Evolutionary conservation across 2,113 vertebrate genomes (phyloP), one percentile per base, ranked within the genome.

Genomic region (Eretmochelys imbricata): DNA sequence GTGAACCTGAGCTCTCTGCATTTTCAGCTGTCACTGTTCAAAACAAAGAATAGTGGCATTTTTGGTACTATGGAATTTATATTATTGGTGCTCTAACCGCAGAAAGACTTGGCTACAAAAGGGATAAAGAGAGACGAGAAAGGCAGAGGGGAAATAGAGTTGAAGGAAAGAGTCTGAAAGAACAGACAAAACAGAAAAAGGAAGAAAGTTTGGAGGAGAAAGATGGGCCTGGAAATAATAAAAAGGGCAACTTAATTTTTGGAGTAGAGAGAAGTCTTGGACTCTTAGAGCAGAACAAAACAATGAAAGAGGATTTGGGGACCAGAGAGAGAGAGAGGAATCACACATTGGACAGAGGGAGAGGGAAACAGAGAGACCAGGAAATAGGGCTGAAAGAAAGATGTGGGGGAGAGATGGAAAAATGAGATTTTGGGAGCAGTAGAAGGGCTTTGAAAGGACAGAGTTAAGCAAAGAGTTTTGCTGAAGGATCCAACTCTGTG

Each of bases 241-340:
- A 94, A 92, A 95, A 95, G 93, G 50, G 89, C 92, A 94, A 96
- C 95, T 1, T 50, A 95, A 57, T 95, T 96, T 96, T 93, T 96
- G 96, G 95, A 97, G 90, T 81, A 95, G 89, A 95, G 65, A 1
- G 1, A 95, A 92, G 51, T 79, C 95, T 95, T 97, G 96, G 94
- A 94, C 93, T 96, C 96, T 95, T 96, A 97, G 95, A 95, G 10
- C 79, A 91, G 83, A 96, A 75, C 69, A 95, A 97, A 97, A 93
- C 86, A 96, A 96, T 96, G 95, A 96, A 94, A 69, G 88, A 97
- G 93, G 87, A 96, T 94, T 97, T 95, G 89, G 97, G 96, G 96
- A 97, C 90, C 54, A 93, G 92, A 91, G 89, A 90, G 19, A 53
- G 53, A 54, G 25, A 19, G 69, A 97, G 86, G 89, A 97, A 97